A percentile compares a stretch with the other conserved stretches of the same genome.
These are phyloP conservation scores for Oreotragus oreotragus DNA, from an alignment of 2,113 vertebrate genomes.

Conservation along the genomic window DNA sequence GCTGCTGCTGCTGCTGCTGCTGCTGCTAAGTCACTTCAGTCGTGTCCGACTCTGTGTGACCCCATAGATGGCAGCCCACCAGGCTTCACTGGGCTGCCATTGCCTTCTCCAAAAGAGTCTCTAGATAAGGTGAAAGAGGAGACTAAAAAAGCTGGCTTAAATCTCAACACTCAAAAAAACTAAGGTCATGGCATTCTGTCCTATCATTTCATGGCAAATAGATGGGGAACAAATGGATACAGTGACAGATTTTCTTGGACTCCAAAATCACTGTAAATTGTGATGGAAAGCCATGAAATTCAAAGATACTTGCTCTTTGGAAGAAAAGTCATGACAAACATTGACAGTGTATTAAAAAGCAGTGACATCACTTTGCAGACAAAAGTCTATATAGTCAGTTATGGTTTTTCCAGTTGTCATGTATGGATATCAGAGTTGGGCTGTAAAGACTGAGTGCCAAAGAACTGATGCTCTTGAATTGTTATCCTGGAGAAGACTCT, in stretches of 20 bases:
- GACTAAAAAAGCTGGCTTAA: not conserved
- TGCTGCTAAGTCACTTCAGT: no score
- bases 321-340: not conserved
- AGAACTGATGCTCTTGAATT: not conserved
- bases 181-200: not conserved
- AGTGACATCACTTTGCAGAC: not conserved
- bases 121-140: not conserved
- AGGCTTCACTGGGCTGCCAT: no score
- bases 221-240: not conserved
- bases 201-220: not conserved
- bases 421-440: not conserved
- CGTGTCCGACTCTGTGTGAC: no score
- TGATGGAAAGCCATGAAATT: not conserved
- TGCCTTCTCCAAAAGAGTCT: no score
- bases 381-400: not conserved
- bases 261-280: not conserved
- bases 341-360: not conserved
- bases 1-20: no score
- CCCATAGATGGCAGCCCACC: no score
- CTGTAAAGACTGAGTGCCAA: not conserved
- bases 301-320: not conserved
- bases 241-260: not conserved
- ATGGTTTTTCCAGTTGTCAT: not conserved
- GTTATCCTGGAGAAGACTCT: not conserved
- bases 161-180: not conserved